Evolutionary conservation across 2,797 vertebrate species (phyloP).

Genomic region (Sebastes aleutianus): DNA sequence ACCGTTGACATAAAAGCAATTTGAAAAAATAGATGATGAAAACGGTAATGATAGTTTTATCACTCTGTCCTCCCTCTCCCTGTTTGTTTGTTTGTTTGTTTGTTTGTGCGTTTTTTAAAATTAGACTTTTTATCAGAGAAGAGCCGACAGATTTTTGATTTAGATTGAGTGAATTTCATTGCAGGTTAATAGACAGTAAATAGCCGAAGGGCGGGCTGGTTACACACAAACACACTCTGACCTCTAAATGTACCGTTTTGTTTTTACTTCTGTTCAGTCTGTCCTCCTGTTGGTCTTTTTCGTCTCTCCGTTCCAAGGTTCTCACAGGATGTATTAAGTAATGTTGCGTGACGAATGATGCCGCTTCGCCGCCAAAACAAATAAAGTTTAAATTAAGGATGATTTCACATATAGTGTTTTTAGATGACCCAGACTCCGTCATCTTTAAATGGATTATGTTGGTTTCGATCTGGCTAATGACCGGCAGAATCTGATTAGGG

Average conservation of each 20-base stretch:
- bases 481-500: conserved; percentile 27
- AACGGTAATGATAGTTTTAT: conserved; percentile 64
- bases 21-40: conserved; percentile 30
- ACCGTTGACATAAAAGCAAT: conserved; percentile 63
- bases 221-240: conserved; percentile 30
- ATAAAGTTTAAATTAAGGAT: conserved; percentile 27
- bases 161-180: conserved; percentile 67
- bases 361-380: conserved; percentile 1
- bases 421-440: conserved; percentile 26
- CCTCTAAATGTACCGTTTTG: conserved; percentile 51
- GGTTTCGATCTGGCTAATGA: conserved; percentile 38
- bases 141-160: conserved; percentile 71
- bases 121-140: conserved; percentile 57
- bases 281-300: background rate
- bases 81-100: conserved; percentile 51
- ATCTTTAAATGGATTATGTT: conserved; percentile 41
- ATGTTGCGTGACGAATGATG: conserved; percentile 31
- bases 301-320: background rate
- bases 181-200: conserved; percentile 65
- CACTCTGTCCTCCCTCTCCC: conserved; percentile 20
- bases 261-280: conserved; percentile 17
- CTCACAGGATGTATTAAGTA: background rate
- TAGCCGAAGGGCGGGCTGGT: conserved; percentile 50
- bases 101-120: conserved; percentile 43
- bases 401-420: conserved; percentile 32